A percentile compares a stretch with the other conserved stretches of the same genome.
Evolutionary conservation across 1,140 invertebrate genomes (phyloP).

Genomic region (silkworm (Bombyx mori)): ASM3026992v2 NC_085111.1:5546001-5546500

Average conservation of each 20-base stretch:
- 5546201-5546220: slow-evolving; percentile 16
- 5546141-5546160: slow-evolving; percentile 3
- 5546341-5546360: slow-evolving; percentile 23
- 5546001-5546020: slow-evolving; percentile 52
- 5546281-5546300: slow-evolving; percentile 51
- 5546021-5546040: slow-evolving; percentile 54
- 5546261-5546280: slow-evolving; percentile 62
- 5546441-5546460: slow-evolving; percentile 51
- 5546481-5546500: slow-evolving; percentile 15
- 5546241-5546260: slow-evolving; percentile 66
- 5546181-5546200: slow-evolving; percentile 15
- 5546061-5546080: slow-evolving; percentile 38
- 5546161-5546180: slow-evolving; percentile 1
- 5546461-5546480: slow-evolving; percentile 38
- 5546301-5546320: slow-evolving; percentile 31
- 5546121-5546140: neutral
- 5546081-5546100: slow-evolving; percentile 29
- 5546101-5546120: neutral
- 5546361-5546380: slow-evolving; percentile 19
- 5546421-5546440: slow-evolving; percentile 42
- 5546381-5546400: slow-evolving; percentile 46
- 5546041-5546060: slow-evolving; percentile 45
- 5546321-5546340: slow-evolving; percentile 22
- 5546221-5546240: slow-evolving; percentile 32
- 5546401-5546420: slow-evolving; percentile 34